Conservation (phyloP, 2,113 vertebrate species). For the Myiozetetes cayanensis region DNA sequence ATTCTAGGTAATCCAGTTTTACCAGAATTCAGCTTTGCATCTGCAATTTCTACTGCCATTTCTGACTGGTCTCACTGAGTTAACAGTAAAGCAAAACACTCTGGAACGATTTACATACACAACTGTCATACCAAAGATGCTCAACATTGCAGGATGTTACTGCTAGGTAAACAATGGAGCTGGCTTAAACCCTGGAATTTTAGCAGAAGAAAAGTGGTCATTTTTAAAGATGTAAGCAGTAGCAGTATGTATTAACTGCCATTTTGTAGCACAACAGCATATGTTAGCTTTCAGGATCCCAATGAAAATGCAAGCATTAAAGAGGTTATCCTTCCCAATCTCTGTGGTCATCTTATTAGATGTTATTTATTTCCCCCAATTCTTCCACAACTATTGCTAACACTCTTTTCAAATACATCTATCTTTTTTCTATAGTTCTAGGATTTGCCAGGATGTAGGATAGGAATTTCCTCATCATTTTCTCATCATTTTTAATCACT, state of each 20-base stretch:
- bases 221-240: background rate
- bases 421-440: background rate
- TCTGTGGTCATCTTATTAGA: background rate
- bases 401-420: background rate
- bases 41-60: background rate
- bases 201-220: background rate
- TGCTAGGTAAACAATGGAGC: background rate
- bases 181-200: background rate
- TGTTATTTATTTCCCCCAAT: background rate
- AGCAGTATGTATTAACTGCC: background rate
- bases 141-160: background rate
- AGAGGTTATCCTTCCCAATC: background rate
- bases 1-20: background rate
- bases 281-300: background rate
- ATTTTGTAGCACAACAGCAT: background rate
- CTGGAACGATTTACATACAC: background rate
- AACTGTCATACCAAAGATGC: background rate
- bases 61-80: background rate
- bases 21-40: background rate
- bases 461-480: background rate
- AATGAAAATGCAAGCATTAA: background rate
- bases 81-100: background rate
- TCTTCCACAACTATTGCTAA: background rate
- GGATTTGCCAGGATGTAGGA: background rate
- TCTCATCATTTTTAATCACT: background rate